A percentile compares a stretch with the other conserved stretches of the same genome.
Conservation (phyloP, 2,888 invertebrate genomes). For the Acanthoscelides obtectus region DNA sequence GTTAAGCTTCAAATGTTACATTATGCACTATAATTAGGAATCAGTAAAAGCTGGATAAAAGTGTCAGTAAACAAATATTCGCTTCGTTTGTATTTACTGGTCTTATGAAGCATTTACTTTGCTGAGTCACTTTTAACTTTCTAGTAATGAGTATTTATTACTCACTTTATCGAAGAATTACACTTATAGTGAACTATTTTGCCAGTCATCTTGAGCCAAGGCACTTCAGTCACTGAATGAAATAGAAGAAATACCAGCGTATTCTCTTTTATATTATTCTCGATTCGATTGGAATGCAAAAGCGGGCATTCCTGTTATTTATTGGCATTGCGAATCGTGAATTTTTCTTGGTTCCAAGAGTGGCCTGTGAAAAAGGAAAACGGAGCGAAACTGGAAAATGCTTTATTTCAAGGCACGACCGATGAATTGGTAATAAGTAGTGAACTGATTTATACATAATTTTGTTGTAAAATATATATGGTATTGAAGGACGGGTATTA, state of each 20-base stretch:
- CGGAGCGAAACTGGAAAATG: not conserved
- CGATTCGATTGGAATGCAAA: slow-evolving; percentile 10
- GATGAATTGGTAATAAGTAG: not conserved
- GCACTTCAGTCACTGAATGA: slow-evolving; percentile 6
- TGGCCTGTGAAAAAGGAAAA: not conserved
- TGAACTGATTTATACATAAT: not conserved
- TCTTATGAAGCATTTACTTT: no score
- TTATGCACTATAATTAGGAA: no score
- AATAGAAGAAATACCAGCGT: slow-evolving; percentile 8
- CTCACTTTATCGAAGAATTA: no score
- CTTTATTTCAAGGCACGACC: not conserved
- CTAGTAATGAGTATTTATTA: no score
- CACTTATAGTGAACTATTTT: not conserved
- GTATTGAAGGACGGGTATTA: no score
- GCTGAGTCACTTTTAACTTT: no score
- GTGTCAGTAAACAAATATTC: no score
- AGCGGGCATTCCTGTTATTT: not conserved
- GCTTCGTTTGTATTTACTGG: no score
- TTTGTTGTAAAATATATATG: not conserved
- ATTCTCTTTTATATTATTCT: slow-evolving; percentile 8
- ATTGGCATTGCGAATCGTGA: not conserved
- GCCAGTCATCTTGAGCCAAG: not conserved
- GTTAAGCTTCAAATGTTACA: no score
- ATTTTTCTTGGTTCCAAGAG: not conserved
- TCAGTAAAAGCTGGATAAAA: no score